Percentiles rank a stretch among this genome's conserved stretches.
Conservation (phyloP, 2,888 invertebrate genomes). For the Entomobrya multifasciata region DNA sequence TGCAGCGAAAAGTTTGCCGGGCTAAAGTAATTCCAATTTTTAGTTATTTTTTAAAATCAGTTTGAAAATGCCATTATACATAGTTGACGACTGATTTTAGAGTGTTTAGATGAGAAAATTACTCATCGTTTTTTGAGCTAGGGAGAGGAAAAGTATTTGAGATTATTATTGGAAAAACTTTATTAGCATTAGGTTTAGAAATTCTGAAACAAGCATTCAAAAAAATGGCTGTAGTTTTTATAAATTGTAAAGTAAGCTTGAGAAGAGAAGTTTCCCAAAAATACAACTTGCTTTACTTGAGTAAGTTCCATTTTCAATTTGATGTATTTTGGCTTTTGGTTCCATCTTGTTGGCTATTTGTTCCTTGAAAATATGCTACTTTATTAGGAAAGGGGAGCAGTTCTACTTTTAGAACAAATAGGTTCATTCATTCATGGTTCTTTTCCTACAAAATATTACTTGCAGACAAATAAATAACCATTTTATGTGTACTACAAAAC, state of each 20-base stretch:
- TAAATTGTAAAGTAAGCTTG: too few relatives aligned
- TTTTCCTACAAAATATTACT: background rate
- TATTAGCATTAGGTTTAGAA: too few relatives aligned
- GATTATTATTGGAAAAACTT: too few relatives aligned
- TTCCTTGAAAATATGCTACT: background rate
- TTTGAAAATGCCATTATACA: background rate
- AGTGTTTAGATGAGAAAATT: too few relatives aligned
- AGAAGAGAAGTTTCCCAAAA: too few relatives aligned
- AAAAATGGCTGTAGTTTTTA: too few relatives aligned
- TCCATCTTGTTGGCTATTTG: background rate
- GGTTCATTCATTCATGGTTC: conserved; percentile 10
- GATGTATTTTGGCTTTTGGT: background rate
- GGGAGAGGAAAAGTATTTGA: too few relatives aligned
- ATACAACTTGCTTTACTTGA: background rate
- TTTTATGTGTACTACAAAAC: too few relatives aligned
- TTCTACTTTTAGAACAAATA: conserved; percentile 61
- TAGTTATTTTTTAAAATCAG: background rate
- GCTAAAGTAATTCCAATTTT: background rate
- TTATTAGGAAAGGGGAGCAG: background rate
- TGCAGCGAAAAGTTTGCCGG: background rate
- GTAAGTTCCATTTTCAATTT: background rate
- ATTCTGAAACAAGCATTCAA: too few relatives aligned
- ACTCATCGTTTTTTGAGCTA: too few relatives aligned
- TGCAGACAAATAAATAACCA: background rate
- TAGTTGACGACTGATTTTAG: background rate